These are phyloP conservation scores for Ceyx melanurus DNA, from an alignment of 2,113 vertebrate species.

Conservation along the genomic window DNA sequence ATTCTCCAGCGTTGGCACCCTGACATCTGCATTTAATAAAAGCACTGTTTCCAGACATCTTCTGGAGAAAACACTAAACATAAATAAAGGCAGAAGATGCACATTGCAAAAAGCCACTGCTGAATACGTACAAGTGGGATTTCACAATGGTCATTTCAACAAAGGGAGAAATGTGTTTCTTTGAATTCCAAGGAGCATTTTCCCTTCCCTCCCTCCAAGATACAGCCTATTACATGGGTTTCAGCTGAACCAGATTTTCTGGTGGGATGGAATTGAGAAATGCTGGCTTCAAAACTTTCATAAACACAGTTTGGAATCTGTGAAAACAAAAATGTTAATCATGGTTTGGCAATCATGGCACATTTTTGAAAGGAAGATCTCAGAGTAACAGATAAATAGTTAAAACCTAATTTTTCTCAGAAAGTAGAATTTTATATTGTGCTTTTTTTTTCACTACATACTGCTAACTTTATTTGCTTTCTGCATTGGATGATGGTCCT, in stretches of 20 bases:
- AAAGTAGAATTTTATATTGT: not conserved
- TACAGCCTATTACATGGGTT: not conserved
- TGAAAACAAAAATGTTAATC: not conserved
- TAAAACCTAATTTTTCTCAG: rapidly evolving
- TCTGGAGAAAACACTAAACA: not conserved
- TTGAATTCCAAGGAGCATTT: not conserved
- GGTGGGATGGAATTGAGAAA: not conserved
- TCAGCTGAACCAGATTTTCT: not conserved
- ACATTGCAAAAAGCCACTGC: not conserved
- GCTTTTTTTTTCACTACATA: not conserved
- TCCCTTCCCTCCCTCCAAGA: not conserved
- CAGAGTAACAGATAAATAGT: not conserved
- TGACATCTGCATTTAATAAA: slow-evolving; percentile 34
- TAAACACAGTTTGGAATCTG: not conserved
- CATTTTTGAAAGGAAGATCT: not conserved
- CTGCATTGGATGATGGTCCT: not conserved
- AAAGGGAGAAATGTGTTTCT: not conserved
- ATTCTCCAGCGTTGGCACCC: not conserved
- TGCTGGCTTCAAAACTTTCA: not conserved
- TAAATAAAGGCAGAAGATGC: slow-evolving; percentile 23
- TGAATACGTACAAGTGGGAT: not conserved
- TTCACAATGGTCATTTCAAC: not conserved
- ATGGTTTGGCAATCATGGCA: not conserved
- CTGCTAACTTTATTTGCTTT: not conserved
- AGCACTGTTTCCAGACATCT: not conserved